Base-by-base conservation (phyloP, 1,140 invertebrate genomes). In the Propsilocerus akamusi region DNA sequence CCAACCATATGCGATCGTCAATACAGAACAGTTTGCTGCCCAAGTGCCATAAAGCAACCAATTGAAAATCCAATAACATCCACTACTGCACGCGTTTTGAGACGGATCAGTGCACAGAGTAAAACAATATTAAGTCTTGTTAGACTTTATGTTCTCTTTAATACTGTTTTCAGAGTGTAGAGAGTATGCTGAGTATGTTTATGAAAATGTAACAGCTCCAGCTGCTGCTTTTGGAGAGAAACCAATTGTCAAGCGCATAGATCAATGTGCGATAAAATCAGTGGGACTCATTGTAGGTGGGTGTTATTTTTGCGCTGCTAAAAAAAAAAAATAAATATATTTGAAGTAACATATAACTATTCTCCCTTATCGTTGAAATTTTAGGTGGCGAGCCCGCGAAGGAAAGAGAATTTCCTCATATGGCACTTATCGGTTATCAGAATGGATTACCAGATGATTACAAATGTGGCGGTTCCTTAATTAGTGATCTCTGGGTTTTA, bases 401-500 rank as follows among this genome's bases (percentile, higher is more conserved):
- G 14, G 34, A 41, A 7, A 4, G 34, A 20, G 34, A 41, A 41
- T 41, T 41, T 20, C 34, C 34, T 2, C 34, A 41, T 17, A 41
- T 41, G 34, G 34, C 34, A 10, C 11, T 41, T 20, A 41, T 41
- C 2, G 34, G 34, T 1, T 41, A 20, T 20, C 14, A 20, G 5
- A 20, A 41, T 4, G 34, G 34, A 51, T 32, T 32, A 52, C 10
- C 37, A 51, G 17, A 20, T 28, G 14, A 53, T 58, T 8, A 48
- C 26, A 7, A 52, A 51, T 26, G 37, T 49, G 3, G 52, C 56
- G 5, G 57, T 3, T 41, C 34, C 4, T 5, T 41, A 4, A 41
- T 41, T 20, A 5, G 14, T 20, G 17, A 41, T 8, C 17, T 20
- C 5, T 41, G 34, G 34, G 22, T 41, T 41, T 20, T 41, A 7